Conservation (phyloP, 1,140 invertebrate species). For the Cyclargus thomasi region DNA sequence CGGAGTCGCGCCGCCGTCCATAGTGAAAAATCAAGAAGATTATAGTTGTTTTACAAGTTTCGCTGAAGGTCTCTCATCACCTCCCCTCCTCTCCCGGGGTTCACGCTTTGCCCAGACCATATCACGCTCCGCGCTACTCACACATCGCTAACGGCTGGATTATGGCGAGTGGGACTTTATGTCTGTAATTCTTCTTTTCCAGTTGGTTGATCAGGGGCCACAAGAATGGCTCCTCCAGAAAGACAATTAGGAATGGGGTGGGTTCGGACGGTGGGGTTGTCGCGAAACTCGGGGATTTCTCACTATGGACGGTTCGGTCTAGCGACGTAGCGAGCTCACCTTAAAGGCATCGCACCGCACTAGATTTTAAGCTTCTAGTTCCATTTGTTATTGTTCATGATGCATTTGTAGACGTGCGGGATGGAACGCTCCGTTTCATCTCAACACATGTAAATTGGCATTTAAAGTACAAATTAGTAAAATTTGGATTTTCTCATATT, state of each 20-base stretch:
- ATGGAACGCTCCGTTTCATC: constrained; percentile 65
- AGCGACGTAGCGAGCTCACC: constrained; percentile 63
- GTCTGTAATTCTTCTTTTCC: constrained; percentile 73
- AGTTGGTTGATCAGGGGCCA: constrained; percentile 74
- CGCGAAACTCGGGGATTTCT: constrained; percentile 69
- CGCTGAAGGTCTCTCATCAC: constrained; percentile 74
- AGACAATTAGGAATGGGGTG: constrained; percentile 72
- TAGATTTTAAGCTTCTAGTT: constrained; percentile 69
- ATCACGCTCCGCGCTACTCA: constrained; percentile 67
- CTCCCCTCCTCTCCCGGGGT: constrained; percentile 33
- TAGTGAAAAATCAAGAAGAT: constrained; percentile 66
- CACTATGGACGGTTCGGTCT: constrained; percentile 67
- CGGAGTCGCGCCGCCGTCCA: constrained; percentile 56
- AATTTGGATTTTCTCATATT: constrained; percentile 74
- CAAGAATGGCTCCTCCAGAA: constrained; percentile 74
- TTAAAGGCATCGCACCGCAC: constrained; percentile 73
- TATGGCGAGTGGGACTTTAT: constrained; percentile 68
- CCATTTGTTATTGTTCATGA: constrained; percentile 51
- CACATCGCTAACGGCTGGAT: constrained; percentile 49
- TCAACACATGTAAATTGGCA: constrained; percentile 73
- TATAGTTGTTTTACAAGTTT: constrained; percentile 49
- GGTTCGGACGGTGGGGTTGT: constrained; percentile 63
- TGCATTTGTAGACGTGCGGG: constrained; percentile 65
- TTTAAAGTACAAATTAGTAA: constrained; percentile 76
- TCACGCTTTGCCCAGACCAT: constrained; percentile 64